Evolutionary conservation across 92 coral and sea anemone species (phyloP).

Genomic region (Montipora capitata): DNA sequence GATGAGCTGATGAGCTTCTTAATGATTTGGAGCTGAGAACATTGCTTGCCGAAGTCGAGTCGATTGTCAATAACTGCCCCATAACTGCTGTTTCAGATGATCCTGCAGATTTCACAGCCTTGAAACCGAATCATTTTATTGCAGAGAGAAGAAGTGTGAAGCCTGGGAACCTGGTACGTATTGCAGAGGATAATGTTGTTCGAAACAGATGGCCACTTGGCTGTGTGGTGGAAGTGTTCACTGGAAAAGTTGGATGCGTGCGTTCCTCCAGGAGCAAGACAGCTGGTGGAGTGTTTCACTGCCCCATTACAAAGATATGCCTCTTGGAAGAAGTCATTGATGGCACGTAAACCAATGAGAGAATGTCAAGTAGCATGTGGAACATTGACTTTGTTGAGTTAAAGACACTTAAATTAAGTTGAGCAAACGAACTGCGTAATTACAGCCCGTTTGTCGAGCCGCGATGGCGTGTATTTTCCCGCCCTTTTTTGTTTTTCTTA

Average conservation of each 20-base stretch:
- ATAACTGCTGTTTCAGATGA: too few species aligned
- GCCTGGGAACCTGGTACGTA: constrained; percentile 47
- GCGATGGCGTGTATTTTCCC: not conserved
- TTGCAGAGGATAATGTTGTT: constrained; percentile 56
- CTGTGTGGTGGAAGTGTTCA: constrained; percentile 35
- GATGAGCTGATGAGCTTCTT: too few species aligned
- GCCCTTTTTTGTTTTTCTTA: too few species aligned
- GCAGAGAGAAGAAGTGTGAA: constrained; percentile 39
- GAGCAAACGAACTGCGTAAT: not conserved
- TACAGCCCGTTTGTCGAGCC: not conserved
- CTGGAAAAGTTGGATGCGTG: constrained; percentile 44
- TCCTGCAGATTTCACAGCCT: not conserved
- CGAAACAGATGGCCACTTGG: constrained; percentile 58
- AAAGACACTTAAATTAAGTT: not conserved
- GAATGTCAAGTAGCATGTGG: not conserved
- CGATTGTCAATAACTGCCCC: too few species aligned
- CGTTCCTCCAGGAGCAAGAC: constrained; percentile 43
- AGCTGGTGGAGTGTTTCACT: constrained; percentile 26
- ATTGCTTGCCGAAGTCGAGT: too few species aligned
- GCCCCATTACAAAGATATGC: constrained; percentile 14
- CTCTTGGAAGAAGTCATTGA: too few species aligned
- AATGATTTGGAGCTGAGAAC: too few species aligned
- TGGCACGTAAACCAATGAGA: too few species aligned
- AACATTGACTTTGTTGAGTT: not conserved
- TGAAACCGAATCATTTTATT: not conserved